A percentile compares a stretch with the other conserved stretches of the same genome.
Evolutionary conservation across 2,797 vertebrate genomes (phyloP).

Genomic region (Sitta carolinensis): DNA sequence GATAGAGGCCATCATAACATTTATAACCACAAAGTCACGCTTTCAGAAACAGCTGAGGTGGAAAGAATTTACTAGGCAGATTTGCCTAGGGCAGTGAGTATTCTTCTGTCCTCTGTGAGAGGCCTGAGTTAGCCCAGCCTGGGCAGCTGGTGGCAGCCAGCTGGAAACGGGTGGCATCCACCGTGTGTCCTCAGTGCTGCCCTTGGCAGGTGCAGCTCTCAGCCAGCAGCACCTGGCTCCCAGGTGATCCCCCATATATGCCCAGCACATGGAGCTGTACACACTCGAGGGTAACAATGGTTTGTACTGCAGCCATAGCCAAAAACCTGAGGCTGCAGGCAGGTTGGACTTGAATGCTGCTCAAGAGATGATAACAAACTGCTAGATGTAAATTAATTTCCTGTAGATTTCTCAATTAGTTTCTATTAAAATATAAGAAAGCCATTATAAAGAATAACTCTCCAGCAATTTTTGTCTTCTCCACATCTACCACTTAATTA

Average conservation of each 20-base stretch:
- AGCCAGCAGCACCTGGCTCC: neutral
- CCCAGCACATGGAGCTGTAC: neutral
- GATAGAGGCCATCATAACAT: neutral
- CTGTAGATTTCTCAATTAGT: neutral
- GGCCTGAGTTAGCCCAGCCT: neutral
- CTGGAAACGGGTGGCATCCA: fast-evolving
- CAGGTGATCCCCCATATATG: fast-evolving
- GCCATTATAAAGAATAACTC: neutral
- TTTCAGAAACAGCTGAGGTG: neutral
- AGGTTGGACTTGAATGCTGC: neutral
- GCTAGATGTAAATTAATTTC: neutral
- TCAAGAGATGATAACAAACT: neutral
- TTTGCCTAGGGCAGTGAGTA: neutral
- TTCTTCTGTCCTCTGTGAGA: neutral
- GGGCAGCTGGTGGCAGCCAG: neutral
- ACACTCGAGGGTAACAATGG: fast-evolving
- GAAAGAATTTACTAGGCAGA: neutral
- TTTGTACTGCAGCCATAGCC: neutral
- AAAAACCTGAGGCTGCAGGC: neutral
- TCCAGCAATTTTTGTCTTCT: neutral
- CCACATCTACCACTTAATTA: neutral
- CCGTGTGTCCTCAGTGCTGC: fast-evolving
- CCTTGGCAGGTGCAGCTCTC: fast-evolving
- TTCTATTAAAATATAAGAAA: neutral
- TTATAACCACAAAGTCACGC: neutral